Percentiles rank a stretch among this genome's conserved stretches.
Evolutionary conservation across 2,797 vertebrate species (phyloP).

Genomic region (Echiichthys vipera): DNA sequence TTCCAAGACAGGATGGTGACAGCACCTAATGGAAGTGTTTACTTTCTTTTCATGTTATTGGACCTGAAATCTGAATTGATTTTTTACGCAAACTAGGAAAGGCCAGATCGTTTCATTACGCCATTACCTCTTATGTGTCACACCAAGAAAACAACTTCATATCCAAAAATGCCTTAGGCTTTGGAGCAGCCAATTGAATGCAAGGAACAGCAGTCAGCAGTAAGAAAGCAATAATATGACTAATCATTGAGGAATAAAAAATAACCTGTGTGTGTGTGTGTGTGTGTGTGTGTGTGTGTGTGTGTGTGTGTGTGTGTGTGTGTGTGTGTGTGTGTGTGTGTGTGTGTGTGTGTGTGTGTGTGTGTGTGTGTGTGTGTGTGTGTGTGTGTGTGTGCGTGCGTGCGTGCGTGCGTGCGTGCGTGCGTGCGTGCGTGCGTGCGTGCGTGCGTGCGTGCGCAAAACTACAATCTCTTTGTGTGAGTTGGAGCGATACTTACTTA

Average conservation of each 20-base stretch:
- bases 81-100: conserved; percentile 42
- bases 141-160: conserved; percentile 45
- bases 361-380: conserved; percentile 15
- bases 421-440: conserved; percentile 4
- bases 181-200: conserved; percentile 32
- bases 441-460: conserved; percentile 4
- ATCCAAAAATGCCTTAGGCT: conserved; percentile 30
- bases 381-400: conserved; percentile 20
- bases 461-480: not conserved
- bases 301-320: conserved; percentile 1
- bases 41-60: conserved; percentile 26
- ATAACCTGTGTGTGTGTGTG: conserved; percentile 10
- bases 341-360: conserved; percentile 11
- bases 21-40: conserved; percentile 17
- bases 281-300: conserved; percentile 6
- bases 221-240: conserved; percentile 49
- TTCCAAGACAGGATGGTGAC: not conserved
- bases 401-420: too few relatives aligned
- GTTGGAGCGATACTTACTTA: conserved; percentile 9
- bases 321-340: conserved; percentile 3
- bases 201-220: conserved; percentile 38
- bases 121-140: conserved; percentile 30
- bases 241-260: conserved; percentile 38
- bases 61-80: conserved; percentile 42
- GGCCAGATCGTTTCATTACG: conserved; percentile 48